phyloP scores from a whole-genome alignment of 2,888 invertebrate genomes.

The Omphaloscelis lunosa region DNA sequence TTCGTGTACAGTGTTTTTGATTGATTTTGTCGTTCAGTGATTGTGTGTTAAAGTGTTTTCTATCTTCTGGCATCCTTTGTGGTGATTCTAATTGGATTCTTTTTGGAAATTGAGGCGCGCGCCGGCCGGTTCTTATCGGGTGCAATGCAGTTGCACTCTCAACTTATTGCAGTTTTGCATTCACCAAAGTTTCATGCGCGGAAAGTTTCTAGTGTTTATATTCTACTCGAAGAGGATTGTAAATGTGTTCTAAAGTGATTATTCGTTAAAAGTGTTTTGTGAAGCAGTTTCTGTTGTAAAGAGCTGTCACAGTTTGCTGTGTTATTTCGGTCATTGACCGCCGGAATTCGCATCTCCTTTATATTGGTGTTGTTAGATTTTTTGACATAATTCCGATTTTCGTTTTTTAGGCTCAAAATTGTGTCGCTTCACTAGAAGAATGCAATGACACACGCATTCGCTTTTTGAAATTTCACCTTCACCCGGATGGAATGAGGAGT shows the following conservation, averaged over 20 bases:
- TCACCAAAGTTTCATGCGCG: slow-evolving; percentile 88
- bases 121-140: slow-evolving; percentile 91
- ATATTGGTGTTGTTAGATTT: slow-evolving; percentile 81
- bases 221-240: slow-evolving; percentile 79
- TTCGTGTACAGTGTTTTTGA: slow-evolving; percentile 87
- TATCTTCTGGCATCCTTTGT: slow-evolving; percentile 78
- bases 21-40: slow-evolving; percentile 82
- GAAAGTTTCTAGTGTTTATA: slow-evolving; percentile 87
- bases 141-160: slow-evolving; percentile 91
- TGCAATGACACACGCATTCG: slow-evolving; percentile 87
- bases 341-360: slow-evolving; percentile 88
- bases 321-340: slow-evolving; percentile 91
- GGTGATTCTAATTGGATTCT: slow-evolving; percentile 87
- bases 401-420: slow-evolving; percentile 84
- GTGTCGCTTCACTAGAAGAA: slow-evolving; percentile 87
- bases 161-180: slow-evolving; percentile 91
- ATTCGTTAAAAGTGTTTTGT: slow-evolving; percentile 84
- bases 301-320: slow-evolving; percentile 87
- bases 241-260: slow-evolving; percentile 86
- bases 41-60: slow-evolving; percentile 84
- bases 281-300: slow-evolving; percentile 79
- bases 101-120: slow-evolving; percentile 88
- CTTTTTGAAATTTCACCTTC: slow-evolving; percentile 88
- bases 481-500: slow-evolving; percentile 90
- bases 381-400: slow-evolving; percentile 84